A percentile compares a stretch with the other conserved stretches of the same genome.
Conservation (phyloP, 2,888 invertebrate genomes). For the Sympetrum striolatum region DNA sequence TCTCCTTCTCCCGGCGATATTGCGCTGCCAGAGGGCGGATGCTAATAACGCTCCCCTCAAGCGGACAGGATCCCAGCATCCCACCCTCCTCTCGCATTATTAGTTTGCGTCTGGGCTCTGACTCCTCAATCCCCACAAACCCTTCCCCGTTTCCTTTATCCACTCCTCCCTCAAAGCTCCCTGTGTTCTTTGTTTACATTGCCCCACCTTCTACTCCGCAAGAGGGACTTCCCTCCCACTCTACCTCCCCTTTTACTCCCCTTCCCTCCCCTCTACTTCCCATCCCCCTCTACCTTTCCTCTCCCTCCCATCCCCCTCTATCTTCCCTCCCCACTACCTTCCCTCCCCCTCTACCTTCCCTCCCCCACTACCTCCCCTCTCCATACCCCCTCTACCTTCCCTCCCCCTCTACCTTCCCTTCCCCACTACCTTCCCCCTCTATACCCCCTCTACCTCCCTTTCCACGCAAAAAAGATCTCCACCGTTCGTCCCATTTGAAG, state of each 20-base stretch:
- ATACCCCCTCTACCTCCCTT: background rate
- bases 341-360: too few relatives aligned
- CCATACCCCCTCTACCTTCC: too few relatives aligned
- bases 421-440: too few relatives aligned
- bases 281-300: too few relatives aligned
- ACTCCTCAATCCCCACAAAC: background rate
- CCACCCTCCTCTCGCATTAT: background rate
- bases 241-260: too few relatives aligned
- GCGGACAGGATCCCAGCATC: background rate
- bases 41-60: background rate
- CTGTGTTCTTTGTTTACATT: background rate
- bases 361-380: too few relatives aligned
- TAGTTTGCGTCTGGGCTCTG: slow-evolving; percentile 31
- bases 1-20: background rate
- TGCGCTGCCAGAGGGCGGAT: background rate
- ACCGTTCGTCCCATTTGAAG: background rate
- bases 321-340: too few relatives aligned
- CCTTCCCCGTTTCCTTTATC: background rate
- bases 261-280: too few relatives aligned
- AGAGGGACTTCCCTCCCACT: background rate
- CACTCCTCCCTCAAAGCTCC: background rate
- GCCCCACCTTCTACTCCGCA: background rate
- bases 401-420: too few relatives aligned
- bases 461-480: background rate
- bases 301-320: too few relatives aligned